phyloP scores from a whole-genome alignment of 1,140 invertebrate genomes.

The Zaprionus capensis region DNA sequence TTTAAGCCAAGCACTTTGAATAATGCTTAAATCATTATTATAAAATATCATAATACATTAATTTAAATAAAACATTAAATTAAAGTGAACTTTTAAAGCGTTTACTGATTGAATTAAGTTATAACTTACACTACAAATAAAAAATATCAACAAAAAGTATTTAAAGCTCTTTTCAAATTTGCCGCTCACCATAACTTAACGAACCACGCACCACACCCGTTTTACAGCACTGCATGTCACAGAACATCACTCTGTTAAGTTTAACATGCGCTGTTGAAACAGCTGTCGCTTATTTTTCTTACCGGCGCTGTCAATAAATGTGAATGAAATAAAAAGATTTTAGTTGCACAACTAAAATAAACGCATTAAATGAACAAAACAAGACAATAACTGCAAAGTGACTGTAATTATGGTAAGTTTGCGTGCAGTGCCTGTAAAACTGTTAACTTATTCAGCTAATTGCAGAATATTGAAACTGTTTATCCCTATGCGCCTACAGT shows the following conservation, averaged over 20 bases:
- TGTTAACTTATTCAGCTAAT: not conserved
- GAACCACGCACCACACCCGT: not conserved
- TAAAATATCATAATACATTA: not conserved
- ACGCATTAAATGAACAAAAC: not conserved
- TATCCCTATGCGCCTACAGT: conserved; percentile 23
- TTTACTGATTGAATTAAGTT: not conserved
- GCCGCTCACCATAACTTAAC: not conserved
- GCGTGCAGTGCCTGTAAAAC: not conserved
- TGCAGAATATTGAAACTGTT: conserved; percentile 38
- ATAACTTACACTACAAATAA: no score
- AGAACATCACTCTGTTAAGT: not conserved
- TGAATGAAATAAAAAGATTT: not conserved
- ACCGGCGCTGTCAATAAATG: conserved; percentile 2
- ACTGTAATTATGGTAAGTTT: conserved; percentile 46
- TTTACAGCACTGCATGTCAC: not conserved
- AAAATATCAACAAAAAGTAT: no score
- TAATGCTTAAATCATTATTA: not conserved
- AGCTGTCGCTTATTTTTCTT: not conserved
- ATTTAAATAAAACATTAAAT: not conserved
- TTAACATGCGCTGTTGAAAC: not conserved
- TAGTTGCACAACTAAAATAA: not conserved
- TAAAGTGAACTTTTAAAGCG: not conserved
- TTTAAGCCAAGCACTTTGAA: not conserved
- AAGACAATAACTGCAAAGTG: not conserved
- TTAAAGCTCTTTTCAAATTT: not conserved